These are phyloP conservation scores for Argyresthia albistria DNA, from an alignment of 2,888 invertebrate species.

Conservation along the genomic window DNA sequence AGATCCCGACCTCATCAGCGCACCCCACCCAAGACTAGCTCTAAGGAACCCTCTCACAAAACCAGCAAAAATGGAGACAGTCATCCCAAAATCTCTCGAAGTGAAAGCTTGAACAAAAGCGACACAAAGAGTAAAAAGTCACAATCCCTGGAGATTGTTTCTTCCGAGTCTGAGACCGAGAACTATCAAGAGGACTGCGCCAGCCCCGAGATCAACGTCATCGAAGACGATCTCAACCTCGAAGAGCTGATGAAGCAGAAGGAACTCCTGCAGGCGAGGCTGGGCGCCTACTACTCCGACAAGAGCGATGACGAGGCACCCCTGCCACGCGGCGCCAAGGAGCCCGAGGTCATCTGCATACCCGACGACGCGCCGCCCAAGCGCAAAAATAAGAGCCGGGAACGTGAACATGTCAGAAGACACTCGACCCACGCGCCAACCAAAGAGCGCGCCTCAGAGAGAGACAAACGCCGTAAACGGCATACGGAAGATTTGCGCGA, in stretches of 20 bases:
- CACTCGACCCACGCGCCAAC: constrained; percentile 41
- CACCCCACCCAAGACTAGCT: constrained; percentile 21
- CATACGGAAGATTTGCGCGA: constrained; percentile 55
- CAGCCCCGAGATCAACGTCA: constrained; percentile 81
- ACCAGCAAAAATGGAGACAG: constrained; percentile 38
- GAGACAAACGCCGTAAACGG: constrained; percentile 28
- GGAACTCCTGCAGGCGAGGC: constrained; percentile 83
- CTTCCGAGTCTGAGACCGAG: constrained; percentile 78
- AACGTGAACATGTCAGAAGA: constrained; percentile 34
- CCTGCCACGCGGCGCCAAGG: constrained; percentile 11
- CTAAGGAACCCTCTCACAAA: constrained; percentile 11
- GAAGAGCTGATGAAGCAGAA: constrained; percentile 94
- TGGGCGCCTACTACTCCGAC: constrained; percentile 83
- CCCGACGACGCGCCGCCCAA: constrained; percentile 74
- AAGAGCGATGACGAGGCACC: constrained; percentile 66
- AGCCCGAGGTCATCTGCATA: constrained; percentile 67
- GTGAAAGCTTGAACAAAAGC: constrained; percentile 16
- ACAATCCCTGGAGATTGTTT: constrained; percentile 73
- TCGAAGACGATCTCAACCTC: constrained; percentile 89
- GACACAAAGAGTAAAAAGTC: constrained; percentile 22
- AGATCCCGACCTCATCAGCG: constrained; percentile 41
- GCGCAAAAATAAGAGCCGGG: constrained; percentile 41
- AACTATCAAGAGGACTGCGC: constrained; percentile 75
- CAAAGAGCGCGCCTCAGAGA: constrained; percentile 39
- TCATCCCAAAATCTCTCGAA: constrained; percentile 17